Conservation (phyloP, 2,888 invertebrate genomes). For the Papilio gigon region DNA sequence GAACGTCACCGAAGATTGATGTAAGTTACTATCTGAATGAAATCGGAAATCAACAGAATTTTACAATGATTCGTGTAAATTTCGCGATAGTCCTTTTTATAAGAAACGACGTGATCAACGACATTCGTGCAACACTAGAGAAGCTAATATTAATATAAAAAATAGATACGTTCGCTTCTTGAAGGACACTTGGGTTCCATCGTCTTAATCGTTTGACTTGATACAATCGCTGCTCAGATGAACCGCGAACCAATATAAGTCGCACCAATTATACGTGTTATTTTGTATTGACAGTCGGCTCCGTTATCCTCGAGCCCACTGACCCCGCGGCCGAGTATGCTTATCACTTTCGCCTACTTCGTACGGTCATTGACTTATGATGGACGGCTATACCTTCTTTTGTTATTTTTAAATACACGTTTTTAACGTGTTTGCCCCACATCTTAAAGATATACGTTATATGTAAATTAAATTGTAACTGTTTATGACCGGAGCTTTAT, state of each 20-base stretch:
- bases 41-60: too few relatives aligned
- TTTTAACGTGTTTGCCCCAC: not conserved
- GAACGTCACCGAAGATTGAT: too few relatives aligned
- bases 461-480: not conserved
- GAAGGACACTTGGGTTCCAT: too few relatives aligned
- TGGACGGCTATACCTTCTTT: slow-evolving; percentile 24
- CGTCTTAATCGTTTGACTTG: not conserved
- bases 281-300: slow-evolving; percentile 42
- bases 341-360: slow-evolving; percentile 49
- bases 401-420: not conserved
- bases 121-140: too few relatives aligned
- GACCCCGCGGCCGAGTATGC: slow-evolving; percentile 44
- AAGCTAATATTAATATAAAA: too few relatives aligned
- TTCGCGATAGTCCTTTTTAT: too few relatives aligned
- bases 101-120: too few relatives aligned
- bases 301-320: slow-evolving; percentile 48
- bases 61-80: too few relatives aligned
- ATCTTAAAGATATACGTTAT: not conserved
- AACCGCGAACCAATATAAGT: not conserved
- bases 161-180: too few relatives aligned
- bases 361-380: slow-evolving; percentile 31
- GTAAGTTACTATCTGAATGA: too few relatives aligned
- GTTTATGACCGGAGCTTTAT: too few relatives aligned
- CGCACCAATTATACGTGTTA: not conserved
- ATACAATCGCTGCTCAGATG: not conserved